A percentile compares a stretch with the other conserved stretches of the same genome.
Evolutionary conservation across 2,888 invertebrate genomes (phyloP).

Genomic region (Rapana venosa): DNA sequence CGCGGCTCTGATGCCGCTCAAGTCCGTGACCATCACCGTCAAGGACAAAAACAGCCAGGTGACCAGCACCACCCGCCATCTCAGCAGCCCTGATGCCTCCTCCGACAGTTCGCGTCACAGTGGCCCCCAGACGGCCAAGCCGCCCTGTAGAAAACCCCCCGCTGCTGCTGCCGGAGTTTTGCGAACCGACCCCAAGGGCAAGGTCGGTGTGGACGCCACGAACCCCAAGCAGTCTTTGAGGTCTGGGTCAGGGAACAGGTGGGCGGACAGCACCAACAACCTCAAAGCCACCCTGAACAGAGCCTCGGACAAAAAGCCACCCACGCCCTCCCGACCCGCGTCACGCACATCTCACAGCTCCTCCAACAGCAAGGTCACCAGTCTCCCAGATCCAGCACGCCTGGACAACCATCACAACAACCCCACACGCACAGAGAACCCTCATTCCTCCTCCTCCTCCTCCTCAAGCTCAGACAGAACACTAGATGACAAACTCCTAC

Average conservation of each 20-base stretch:
- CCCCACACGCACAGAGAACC: too few relatives aligned
- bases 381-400: too few relatives aligned
- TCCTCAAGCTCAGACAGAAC: not conserved
- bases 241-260: not conserved
- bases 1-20: not conserved
- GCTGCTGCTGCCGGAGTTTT: not conserved
- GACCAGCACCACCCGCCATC: not conserved
- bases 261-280: not conserved
- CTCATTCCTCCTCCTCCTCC: too few relatives aligned
- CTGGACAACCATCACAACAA: too few relatives aligned
- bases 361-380: too few relatives aligned
- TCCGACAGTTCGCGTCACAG: not conserved
- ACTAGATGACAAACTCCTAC: too few relatives aligned
- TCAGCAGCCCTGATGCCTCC: not conserved
- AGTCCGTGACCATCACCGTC: constrained; percentile 25
- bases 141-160: too few relatives aligned
- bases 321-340: not conserved
- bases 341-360: not conserved
- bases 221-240: not conserved
- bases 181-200: not conserved
- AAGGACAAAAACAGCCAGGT: not conserved
- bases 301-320: not conserved
- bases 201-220: not conserved
- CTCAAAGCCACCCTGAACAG: not conserved
- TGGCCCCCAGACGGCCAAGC: not conserved